Base-by-base conservation (phyloP, 1,140 invertebrate species). In the Magallana ariakensis region DNA sequence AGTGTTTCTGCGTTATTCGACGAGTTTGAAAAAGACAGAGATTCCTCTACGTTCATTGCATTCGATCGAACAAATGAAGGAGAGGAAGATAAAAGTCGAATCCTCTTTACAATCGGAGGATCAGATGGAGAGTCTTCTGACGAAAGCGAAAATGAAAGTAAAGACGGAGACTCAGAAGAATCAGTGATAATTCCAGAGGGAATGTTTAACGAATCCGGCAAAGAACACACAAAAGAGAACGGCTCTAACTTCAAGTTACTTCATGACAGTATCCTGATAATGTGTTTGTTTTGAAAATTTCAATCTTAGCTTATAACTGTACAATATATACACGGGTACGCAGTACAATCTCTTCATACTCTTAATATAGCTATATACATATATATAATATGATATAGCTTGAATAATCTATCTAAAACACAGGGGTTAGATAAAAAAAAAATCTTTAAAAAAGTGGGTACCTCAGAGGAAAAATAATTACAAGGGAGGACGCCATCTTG, bases 1-100 rank as follows among this genome's bases (percentile, higher is more conserved):
- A 70, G 46, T n/a, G 92, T 93, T 90, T 87, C 90, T 3, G 89
- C 88, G 33, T 87, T 94, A 26, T 94, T 94, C 89, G 91, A 90
- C 1, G 93, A 93, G 89, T 94, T 94, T 89, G 93, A 94, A 55
- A 93, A 92, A 88, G 91, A 92, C 13, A 85, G 93, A 53, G 88
- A 91, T 26, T 88, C 90, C 3, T 80, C 89, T 56, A 87, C 87
- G 13, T 91, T 93, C 82, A 92, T 93, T 60, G 84, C 90, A 55
- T 91, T 89, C 81, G 90, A 91, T 19, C 86, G 85, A 82, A 87
- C 90, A 66, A 86, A 87, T 15, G 66, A 90, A 75, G 89, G 88
- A 0, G 16, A 58, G n/a, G 87, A 89, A 85, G 90, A 90, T 62
- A 87, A 86, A 80, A 92, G 91, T 62, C 91, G 89, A 87, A 92